Base-by-base conservation (phyloP, 2,888 invertebrate species). In the Phyllotreta striolata region DNA sequence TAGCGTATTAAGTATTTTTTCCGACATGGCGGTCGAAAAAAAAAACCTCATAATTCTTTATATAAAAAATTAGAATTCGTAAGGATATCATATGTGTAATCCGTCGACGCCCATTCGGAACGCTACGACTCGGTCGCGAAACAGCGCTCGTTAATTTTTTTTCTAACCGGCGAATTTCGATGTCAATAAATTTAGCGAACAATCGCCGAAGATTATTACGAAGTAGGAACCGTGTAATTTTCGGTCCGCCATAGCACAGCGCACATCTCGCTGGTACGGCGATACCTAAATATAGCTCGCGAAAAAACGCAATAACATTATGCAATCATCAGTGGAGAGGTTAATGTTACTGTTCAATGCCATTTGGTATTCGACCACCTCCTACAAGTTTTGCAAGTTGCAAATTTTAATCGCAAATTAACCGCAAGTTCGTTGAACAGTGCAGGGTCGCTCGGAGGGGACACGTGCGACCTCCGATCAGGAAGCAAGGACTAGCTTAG, bases 301-400 rank as follows among this genome's bases (percentile, higher is more conserved):
- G 52, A 68, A 69, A 73, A 72, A 73, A 71, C 71, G 71, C 73
- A 73, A 75, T 71, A 73, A 72, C 65, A 73, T 75, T 74, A 75
- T 75, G 75, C 74, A 75, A 75, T 74, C 73, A 75, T 74, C 73
- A 74, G 59, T 66, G 6, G 46, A 72, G 71, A 74, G 74, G 74
- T 74, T 72, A 74, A 74, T 69, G 74, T 71, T 70, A 72, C 72
- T 62, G 58, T 71, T 74, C 74, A 74, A 74, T 74, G 74, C 69
- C 74, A 74, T 51, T 61, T 46, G 44, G 9, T 60, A 46, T 63
- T 52, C 24, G 52, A 41, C 71, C 72, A 67, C 72, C 72, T 72
- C 70, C 71, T 68, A 68, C 66, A 59, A 63, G 63, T 64, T 69
- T 68, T 69, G 71, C 71, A 70, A 68, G 65, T 66, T 68, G 68